Percentiles rank a stretch among this genome's conserved stretches.
phyloP scores from a whole-genome alignment of 2,888 invertebrate genomes.

The Dioctria linearis region DNA sequence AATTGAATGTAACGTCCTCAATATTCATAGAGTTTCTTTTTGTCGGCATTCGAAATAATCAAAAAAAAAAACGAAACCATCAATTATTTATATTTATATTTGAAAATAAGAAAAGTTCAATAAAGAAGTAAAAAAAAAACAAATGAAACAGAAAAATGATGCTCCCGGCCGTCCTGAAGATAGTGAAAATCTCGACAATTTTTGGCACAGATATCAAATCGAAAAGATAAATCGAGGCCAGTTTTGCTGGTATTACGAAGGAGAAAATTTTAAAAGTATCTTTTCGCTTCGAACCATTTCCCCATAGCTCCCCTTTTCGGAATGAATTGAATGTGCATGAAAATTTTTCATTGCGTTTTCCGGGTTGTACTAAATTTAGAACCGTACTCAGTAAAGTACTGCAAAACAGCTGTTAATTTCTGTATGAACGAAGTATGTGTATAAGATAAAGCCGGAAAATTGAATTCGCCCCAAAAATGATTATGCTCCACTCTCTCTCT shows the following conservation, averaged over 20 bases:
- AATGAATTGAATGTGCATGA: background rate
- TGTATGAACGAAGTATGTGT: background rate
- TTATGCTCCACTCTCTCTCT: no score
- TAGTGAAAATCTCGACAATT: conserved; percentile 37
- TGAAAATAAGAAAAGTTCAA: background rate
- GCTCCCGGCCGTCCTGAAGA: conserved; percentile 9
- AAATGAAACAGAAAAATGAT: background rate
- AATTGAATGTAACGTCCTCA: no score
- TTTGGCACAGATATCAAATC: background rate
- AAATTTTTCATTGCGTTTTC: background rate
- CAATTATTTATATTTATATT: conserved; percentile 15
- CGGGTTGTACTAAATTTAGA: conserved; percentile 32
- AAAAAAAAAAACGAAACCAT: conserved; percentile 3
- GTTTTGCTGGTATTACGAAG: conserved; percentile 5
- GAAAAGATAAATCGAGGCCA: conserved; percentile 19
- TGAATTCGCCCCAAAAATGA: conserved; percentile 19
- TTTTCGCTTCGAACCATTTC: background rate
- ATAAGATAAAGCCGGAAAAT: no score
- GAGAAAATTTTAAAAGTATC: background rate
- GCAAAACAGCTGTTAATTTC: background rate
- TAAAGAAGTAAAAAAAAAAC: conserved; percentile 5
- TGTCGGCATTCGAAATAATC: no score
- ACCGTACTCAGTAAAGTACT: background rate
- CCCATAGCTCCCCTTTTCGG: conserved; percentile 34
- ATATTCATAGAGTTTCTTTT: no score